Conservation (phyloP, 2,888 invertebrate genomes). For the Anagyrus pseudococci region DNA sequence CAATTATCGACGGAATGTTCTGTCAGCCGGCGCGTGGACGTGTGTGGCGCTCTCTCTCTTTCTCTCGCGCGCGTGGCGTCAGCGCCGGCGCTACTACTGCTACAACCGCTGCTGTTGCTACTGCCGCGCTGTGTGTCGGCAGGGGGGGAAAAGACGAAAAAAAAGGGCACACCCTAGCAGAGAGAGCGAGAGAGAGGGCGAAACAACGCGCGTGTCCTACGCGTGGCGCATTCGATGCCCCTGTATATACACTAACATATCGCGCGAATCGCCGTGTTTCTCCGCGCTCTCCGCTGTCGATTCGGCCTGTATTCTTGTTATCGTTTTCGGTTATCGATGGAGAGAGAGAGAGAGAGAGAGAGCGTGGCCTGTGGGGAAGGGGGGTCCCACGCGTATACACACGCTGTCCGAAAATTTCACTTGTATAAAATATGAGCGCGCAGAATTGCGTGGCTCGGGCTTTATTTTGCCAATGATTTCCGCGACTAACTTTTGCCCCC, state of each 20-base stretch:
- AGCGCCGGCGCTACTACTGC: too few relatives aligned
- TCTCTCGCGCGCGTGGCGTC: neutral
- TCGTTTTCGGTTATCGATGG: conserved; percentile 37
- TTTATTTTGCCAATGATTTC: conserved; percentile 20
- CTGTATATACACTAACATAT: conserved; percentile 12
- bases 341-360: too few relatives aligned
- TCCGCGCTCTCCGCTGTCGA: conserved; percentile 13
- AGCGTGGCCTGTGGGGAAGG: too few relatives aligned
- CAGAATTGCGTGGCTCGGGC: neutral
- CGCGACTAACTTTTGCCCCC: neutral
- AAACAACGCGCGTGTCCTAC: conserved; percentile 23
- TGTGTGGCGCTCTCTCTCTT: neutral
- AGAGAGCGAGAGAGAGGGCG: neutral
- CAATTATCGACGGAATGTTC: conserved; percentile 40
- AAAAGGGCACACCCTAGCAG: conserved; percentile 26
- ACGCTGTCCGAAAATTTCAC: conserved; percentile 31
- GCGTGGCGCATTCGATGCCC: neutral
- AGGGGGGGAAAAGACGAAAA: conserved; percentile 25
- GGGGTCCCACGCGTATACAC: neutral
- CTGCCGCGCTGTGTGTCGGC: too few relatives aligned
- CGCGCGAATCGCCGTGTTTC: conserved; percentile 19
- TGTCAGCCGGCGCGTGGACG: conserved; percentile 33
- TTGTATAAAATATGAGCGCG: conserved; percentile 37
- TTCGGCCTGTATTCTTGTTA: conserved; percentile 38
- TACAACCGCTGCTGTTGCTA: too few relatives aligned